Evolutionary conservation across 2,797 vertebrate species (phyloP).

Genomic region (Microcaecilia unicolor): DNA sequence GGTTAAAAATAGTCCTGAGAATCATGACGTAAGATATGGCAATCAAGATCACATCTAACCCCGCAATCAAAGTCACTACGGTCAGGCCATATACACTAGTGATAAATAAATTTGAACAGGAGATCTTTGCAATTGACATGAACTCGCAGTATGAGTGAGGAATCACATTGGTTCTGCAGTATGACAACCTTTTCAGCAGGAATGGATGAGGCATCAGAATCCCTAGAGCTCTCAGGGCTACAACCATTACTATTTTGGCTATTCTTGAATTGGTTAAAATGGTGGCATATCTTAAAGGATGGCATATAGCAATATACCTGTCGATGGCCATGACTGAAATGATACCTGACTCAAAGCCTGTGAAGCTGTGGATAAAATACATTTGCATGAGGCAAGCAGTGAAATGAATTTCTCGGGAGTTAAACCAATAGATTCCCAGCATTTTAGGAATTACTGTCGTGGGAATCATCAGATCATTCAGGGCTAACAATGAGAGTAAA

Average conservation of each 20-base stretch:
- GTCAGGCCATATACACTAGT: slow-evolving; percentile 45
- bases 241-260: slow-evolving; percentile 7
- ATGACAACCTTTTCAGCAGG: slow-evolving; percentile 27
- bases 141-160: slow-evolving; percentile 69
- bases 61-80: slow-evolving; percentile 60
- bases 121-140: slow-evolving; percentile 67
- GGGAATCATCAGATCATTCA: slow-evolving; percentile 47
- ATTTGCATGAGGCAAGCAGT: slow-evolving; percentile 59
- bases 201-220: slow-evolving; percentile 15
- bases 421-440: slow-evolving; percentile 49
- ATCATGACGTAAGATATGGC: slow-evolving; percentile 59
- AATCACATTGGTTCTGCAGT: slow-evolving; percentile 54
- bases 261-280: slow-evolving; percentile 7
- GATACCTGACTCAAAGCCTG: slow-evolving; percentile 58
- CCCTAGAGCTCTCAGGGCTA: slow-evolving; percentile 1
- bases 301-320: slow-evolving; percentile 49
- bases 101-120: slow-evolving; percentile 36
- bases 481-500: slow-evolving; percentile 51
- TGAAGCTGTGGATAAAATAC: slow-evolving; percentile 66
- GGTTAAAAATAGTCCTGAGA: slow-evolving; percentile 29
- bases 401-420: slow-evolving; percentile 43
- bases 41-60: slow-evolving; percentile 57
- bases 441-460: slow-evolving; percentile 53
- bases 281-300: slow-evolving; percentile 20
- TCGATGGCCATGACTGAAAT: slow-evolving; percentile 66